Evolutionary conservation across 2,797 vertebrate species (phyloP).

Genomic region (Lithobates sylvaticus): DNA sequence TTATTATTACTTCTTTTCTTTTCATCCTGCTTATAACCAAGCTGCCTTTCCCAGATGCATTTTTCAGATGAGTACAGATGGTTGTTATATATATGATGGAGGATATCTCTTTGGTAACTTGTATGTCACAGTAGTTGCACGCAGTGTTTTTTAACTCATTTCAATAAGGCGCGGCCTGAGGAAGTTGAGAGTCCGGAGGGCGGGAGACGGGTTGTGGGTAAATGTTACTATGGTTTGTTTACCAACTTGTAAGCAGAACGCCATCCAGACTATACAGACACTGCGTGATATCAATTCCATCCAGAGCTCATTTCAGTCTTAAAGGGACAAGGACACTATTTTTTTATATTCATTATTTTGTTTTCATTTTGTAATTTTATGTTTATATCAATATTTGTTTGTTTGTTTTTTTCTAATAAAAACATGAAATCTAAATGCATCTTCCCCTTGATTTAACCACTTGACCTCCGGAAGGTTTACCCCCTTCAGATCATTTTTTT

Average conservation of each 20-base stretch:
- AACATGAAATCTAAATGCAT: too few relatives aligned
- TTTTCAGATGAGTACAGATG: too few relatives aligned
- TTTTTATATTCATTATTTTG: background rate
- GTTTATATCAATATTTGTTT: too few relatives aligned
- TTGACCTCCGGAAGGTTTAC: too few relatives aligned
- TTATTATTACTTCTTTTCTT: too few relatives aligned
- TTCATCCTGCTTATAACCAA: too few relatives aligned
- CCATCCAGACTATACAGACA: background rate
- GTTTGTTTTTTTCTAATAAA: too few relatives aligned
- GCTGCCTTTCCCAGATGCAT: too few relatives aligned
- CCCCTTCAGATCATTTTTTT: too few relatives aligned
- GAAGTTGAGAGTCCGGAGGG: background rate
- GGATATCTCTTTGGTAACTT: background rate
- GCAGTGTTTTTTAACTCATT: background rate
- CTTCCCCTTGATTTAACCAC: too few relatives aligned
- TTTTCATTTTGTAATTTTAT: background rate
- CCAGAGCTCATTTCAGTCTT: background rate
- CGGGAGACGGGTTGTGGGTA: background rate
- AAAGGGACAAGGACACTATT: background rate
- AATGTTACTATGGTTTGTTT: constrained; percentile 25
- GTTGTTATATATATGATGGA: background rate
- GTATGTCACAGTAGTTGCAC: background rate
- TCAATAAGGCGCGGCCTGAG: background rate
- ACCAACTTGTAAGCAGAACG: background rate
- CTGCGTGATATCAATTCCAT: background rate